Conservation (phyloP, 2,797 vertebrate species). For the Ficedula albicollis region DNA sequence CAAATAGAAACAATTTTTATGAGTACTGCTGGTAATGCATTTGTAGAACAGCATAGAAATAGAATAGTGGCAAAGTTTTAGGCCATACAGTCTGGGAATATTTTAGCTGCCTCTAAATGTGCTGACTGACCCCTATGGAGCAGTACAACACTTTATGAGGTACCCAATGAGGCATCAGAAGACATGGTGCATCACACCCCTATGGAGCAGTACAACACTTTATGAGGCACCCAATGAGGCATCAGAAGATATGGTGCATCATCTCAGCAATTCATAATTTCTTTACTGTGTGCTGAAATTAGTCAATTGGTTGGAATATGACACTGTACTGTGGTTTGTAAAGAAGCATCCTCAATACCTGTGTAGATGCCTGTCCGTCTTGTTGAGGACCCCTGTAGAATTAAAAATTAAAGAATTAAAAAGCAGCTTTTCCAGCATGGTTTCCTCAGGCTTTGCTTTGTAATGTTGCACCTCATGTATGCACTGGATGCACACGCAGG, state of each 20-base stretch:
- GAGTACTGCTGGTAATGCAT: background rate
- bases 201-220: background rate
- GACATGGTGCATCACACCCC: too few relatives aligned
- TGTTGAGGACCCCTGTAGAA: background rate
- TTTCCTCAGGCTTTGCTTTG: background rate
- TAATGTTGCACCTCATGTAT: background rate
- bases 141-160: background rate
- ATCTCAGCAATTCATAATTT: background rate
- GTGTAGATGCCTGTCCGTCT: too few relatives aligned
- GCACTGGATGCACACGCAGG: too few relatives aligned
- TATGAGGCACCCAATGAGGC: background rate
- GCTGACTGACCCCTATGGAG: rapidly evolving
- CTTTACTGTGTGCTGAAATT: background rate
- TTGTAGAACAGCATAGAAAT: background rate
- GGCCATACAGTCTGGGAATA: background rate
- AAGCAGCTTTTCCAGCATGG: background rate
- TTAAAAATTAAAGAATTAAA: background rate
- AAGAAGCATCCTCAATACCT: background rate
- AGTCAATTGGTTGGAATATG: background rate
- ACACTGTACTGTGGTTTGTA: background rate
- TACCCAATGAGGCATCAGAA: background rate
- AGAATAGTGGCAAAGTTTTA: background rate
- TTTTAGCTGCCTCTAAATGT: background rate
- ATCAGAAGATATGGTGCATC: background rate
- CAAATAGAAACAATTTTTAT: background rate